These are phyloP conservation scores for Tolypeutes matacus DNA, from an alignment of 2,797 vertebrate genomes.

Conservation along the genomic window DNA sequence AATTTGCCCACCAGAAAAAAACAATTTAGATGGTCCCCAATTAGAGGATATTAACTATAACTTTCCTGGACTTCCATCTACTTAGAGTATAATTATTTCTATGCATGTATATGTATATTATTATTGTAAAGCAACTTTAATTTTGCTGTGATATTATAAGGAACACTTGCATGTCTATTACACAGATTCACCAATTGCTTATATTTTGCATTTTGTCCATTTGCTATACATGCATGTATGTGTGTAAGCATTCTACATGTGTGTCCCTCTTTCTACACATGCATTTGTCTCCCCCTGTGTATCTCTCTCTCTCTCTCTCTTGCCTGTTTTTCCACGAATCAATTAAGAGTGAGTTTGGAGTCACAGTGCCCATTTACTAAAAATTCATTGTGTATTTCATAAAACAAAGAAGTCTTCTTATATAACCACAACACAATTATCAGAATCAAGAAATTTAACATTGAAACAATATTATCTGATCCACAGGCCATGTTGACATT, in stretches of 20 bases:
- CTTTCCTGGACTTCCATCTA: background rate
- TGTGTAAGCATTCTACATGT: background rate
- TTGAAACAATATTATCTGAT: background rate
- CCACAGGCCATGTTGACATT: background rate
- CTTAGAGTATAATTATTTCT: background rate
- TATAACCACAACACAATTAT: background rate
- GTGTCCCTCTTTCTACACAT: background rate
- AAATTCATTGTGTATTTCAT: background rate
- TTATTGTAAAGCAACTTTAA: background rate
- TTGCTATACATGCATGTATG: background rate
- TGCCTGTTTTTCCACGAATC: background rate
- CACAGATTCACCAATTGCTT: background rate
- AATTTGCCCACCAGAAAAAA: background rate
- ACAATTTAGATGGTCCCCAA: background rate
- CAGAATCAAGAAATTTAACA: slow-evolving; percentile 1
- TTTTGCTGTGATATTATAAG: background rate
- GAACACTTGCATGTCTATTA: background rate
- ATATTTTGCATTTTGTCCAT: background rate
- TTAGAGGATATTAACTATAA: too few species aligned
- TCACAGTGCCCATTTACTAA: background rate
- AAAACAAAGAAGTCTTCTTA: background rate
- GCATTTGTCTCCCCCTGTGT: too few species aligned
- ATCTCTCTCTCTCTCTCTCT: too few species aligned
- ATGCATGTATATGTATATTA: background rate
- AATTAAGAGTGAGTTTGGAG: background rate